These are phyloP conservation scores for Miichthys miiuy DNA, from an alignment of 2,797 vertebrate species.

Conservation along the genomic window DNA sequence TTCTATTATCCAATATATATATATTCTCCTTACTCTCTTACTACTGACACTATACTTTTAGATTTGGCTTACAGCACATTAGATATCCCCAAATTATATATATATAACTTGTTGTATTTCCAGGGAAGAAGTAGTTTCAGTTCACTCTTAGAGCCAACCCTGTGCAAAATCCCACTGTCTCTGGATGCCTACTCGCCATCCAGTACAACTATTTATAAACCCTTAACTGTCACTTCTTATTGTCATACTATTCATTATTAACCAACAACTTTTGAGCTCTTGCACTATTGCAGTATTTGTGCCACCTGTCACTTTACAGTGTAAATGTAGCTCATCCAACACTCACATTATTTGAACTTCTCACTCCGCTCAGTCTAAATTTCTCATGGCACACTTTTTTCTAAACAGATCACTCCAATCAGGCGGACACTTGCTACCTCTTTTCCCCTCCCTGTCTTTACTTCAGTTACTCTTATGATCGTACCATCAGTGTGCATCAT, in stretches of 20 bases:
- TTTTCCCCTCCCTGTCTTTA: slow-evolving; percentile 17
- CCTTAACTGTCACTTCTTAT: slow-evolving; percentile 44
- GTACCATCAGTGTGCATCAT: slow-evolving; percentile 57
- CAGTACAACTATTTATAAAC: slow-evolving; percentile 36
- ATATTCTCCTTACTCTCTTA: slow-evolving; percentile 23
- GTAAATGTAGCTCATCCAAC: slow-evolving; percentile 48
- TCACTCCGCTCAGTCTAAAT: slow-evolving; percentile 33
- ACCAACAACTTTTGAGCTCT: slow-evolving; percentile 23
- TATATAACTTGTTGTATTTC: slow-evolving; percentile 9
- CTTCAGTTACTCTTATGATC: slow-evolving; percentile 59
- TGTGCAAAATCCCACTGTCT: not conserved
- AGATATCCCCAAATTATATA: slow-evolving; percentile 32
- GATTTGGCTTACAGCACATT: slow-evolving; percentile 25
- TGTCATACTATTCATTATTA: slow-evolving; percentile 50
- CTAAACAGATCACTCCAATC: slow-evolving; percentile 38
- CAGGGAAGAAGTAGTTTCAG: slow-evolving; percentile 12
- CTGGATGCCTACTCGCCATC: not conserved
- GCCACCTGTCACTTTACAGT: slow-evolving; percentile 43
- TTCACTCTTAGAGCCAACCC: not conserved
- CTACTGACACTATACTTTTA: slow-evolving; percentile 24
- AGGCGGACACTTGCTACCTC: slow-evolving; percentile 22
- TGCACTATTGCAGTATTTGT: slow-evolving; percentile 45
- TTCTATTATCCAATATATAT: slow-evolving; percentile 37
- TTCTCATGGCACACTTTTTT: slow-evolving; percentile 10
- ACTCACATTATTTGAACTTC: slow-evolving; percentile 35